These are phyloP conservation scores for Xenopus petersii DNA, from an alignment of 2,797 vertebrate species.

Conservation along the genomic window DNA sequence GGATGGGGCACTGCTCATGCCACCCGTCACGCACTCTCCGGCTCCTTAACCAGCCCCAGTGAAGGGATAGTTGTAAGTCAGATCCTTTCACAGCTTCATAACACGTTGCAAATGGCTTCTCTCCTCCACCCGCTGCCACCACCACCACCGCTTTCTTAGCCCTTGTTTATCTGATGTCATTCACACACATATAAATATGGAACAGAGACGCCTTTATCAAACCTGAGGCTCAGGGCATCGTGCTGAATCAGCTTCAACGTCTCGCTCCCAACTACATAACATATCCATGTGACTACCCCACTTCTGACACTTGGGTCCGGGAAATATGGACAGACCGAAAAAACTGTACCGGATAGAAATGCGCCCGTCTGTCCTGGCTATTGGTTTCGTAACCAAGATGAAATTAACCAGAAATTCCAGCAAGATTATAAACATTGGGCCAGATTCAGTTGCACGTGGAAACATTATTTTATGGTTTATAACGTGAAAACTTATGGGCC, in stretches of 20 bases:
- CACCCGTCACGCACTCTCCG: conserved; percentile 56
- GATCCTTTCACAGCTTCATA: conserved; percentile 47
- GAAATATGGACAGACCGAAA: no score
- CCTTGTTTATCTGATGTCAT: conserved; percentile 65
- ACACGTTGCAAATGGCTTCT: conserved; percentile 22
- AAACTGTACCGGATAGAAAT: no score
- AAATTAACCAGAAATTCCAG: no score
- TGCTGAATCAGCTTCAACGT: conserved; percentile 51
- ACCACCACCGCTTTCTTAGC: conserved; percentile 54
- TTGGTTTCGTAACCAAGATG: no score
- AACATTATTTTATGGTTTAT: no score
- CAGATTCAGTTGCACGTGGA: no score
- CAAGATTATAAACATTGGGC: no score
- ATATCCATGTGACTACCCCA: no score
- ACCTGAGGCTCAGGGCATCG: conserved; percentile 52
- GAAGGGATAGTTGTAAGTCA: conserved; percentile 65
- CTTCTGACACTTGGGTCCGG: no score
- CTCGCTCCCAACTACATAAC: conserved; percentile 2
- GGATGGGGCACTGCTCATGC: no score
- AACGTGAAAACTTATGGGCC: no score
- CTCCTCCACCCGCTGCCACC: conserved; percentile 25
- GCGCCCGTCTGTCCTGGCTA: no score
- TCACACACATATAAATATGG: conserved; percentile 59
- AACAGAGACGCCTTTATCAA: conserved; percentile 54
- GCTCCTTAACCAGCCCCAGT: conserved; percentile 55